Percentiles rank a stretch among this genome's conserved stretches.
Conservation (phyloP, 2,797 vertebrate species). For the Pangasius macronema region DNA sequence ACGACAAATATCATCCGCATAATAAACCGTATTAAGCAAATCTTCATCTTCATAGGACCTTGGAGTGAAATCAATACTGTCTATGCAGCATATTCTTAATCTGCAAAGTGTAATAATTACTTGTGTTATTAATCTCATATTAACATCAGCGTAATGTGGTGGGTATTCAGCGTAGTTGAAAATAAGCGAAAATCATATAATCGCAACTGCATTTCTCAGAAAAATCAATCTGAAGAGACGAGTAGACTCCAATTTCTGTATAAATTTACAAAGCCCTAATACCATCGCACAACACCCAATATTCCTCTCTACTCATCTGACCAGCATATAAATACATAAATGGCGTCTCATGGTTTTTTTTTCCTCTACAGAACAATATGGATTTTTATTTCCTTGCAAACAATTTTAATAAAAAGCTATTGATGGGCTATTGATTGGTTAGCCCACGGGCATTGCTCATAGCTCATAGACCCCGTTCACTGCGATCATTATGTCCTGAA, state of each 20-base stretch:
- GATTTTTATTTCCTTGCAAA: slow-evolving; percentile 83
- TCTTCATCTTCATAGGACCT: slow-evolving; percentile 48
- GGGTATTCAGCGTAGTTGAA: slow-evolving; percentile 74
- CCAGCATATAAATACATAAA: slow-evolving; percentile 73
- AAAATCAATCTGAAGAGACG: slow-evolving; percentile 74
- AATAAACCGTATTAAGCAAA: slow-evolving; percentile 18
- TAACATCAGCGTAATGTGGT: slow-evolving; percentile 74
- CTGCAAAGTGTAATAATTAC: slow-evolving; percentile 78
- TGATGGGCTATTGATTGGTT: slow-evolving; percentile 76
- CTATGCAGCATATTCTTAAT: slow-evolving; percentile 66
- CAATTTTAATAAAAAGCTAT: slow-evolving; percentile 88
- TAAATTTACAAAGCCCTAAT: slow-evolving; percentile 61
- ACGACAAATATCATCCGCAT: slow-evolving; percentile 44
- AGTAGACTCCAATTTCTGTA: slow-evolving; percentile 73
- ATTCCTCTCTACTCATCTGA: slow-evolving; percentile 71
- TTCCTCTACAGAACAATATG: slow-evolving; percentile 75
- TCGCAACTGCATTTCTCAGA: slow-evolving; percentile 78
- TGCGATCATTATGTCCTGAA: slow-evolving; percentile 80
- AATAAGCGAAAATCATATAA: slow-evolving; percentile 76
- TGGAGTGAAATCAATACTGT: slow-evolving; percentile 20
- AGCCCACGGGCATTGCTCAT: slow-evolving; percentile 71
- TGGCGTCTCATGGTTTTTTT: slow-evolving; percentile 68
- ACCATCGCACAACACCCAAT: slow-evolving; percentile 74
- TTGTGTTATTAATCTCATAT: slow-evolving; percentile 78
- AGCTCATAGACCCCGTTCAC: slow-evolving; percentile 72